A percentile compares a stretch with the other conserved stretches of the same genome.
These are phyloP conservation scores for Corythaixoides concolor DNA, from an alignment of 2,113 vertebrate species.

Conservation along the genomic window DNA sequence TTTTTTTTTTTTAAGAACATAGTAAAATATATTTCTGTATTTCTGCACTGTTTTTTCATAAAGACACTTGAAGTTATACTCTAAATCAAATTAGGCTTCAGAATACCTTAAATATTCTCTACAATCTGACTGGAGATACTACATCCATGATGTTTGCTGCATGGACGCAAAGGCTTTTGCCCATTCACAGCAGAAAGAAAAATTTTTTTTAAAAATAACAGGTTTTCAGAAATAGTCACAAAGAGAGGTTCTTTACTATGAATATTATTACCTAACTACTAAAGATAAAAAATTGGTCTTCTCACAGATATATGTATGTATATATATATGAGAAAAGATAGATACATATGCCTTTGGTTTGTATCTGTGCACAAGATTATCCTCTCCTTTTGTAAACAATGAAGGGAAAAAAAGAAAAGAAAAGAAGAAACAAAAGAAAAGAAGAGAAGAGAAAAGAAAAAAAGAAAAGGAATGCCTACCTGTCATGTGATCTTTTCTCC, in stretches of 20 bases:
- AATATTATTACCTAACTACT: neutral
- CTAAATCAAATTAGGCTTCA: neutral
- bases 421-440: fast-evolving
- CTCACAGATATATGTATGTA: neutral
- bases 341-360: neutral
- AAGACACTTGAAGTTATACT: neutral
- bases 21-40: neutral
- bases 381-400: neutral
- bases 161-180: neutral
- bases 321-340: neutral
- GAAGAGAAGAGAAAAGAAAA: neutral
- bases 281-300: neutral
- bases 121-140: neutral
- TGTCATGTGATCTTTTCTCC: neutral
- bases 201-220: neutral
- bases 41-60: neutral
- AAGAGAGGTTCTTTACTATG: neutral
- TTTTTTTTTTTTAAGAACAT: neutral
- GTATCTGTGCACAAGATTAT: neutral
- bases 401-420: neutral
- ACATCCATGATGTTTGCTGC: neutral
- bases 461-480: neutral
- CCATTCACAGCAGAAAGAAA: neutral
- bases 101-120: neutral
- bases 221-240: neutral